Evolutionary conservation across 2,113 vertebrate species (phyloP).

Genomic region (Gadus chalcogrammus): DNA sequence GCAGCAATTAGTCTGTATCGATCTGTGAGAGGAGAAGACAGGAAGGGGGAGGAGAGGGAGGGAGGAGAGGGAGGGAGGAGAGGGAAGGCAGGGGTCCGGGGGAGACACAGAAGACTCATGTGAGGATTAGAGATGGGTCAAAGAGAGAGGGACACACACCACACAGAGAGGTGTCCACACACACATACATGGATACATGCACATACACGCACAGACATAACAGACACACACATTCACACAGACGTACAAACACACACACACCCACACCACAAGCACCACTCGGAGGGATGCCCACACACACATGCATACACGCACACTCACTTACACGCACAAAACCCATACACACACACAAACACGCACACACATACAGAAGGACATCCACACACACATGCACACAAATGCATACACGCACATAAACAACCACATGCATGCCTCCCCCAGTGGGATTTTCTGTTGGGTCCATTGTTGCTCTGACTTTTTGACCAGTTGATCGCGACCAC

Average conservation of each 20-base stretch:
- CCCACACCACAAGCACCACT: background rate
- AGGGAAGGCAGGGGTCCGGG: background rate
- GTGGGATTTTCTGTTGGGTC: background rate
- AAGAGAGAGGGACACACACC: background rate
- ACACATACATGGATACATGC: background rate
- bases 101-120: too few species aligned
- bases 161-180: background rate
- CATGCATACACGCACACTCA: background rate
- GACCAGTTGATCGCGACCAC: background rate
- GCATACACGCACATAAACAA: background rate
- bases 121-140: too few species aligned
- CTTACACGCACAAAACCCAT: background rate
- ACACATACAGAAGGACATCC: background rate
- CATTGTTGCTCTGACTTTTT: background rate
- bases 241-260: background rate
- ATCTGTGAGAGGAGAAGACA: constrained; percentile 27
- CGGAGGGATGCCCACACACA: too few species aligned
- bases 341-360: background rate
- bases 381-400: background rate
- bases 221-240: background rate
- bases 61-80: background rate
- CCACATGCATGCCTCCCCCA: background rate
- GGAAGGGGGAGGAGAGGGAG: background rate
- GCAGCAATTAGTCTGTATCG: constrained; percentile 53
- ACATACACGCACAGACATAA: background rate